Evolutionary conservation across 1,140 invertebrate genomes (phyloP).

Genomic region (Gonatopus flavifemur): DNA sequence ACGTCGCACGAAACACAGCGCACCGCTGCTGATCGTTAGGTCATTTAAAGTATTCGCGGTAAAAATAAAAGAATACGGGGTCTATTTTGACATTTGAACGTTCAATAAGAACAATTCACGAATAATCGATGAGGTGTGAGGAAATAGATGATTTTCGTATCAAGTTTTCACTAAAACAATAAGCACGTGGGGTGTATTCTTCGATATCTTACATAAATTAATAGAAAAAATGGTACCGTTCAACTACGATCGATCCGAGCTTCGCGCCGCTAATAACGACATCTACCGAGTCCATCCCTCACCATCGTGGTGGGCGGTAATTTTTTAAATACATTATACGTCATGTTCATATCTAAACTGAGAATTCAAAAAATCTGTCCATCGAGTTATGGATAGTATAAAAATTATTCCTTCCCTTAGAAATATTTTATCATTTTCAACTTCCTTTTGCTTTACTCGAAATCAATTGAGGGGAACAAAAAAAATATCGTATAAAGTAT

Average conservation of each 20-base stretch:
- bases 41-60: constrained; percentile 49
- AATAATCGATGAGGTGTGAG: too few relatives aligned
- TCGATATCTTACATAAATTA: constrained; percentile 20
- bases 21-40: constrained; percentile 36
- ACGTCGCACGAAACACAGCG: constrained; percentile 28
- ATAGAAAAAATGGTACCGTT: constrained; percentile 32
- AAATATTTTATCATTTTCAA: background rate
- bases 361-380: too few relatives aligned
- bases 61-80: constrained; percentile 44
- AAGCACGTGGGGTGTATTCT: background rate
- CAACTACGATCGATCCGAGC: constrained; percentile 33
- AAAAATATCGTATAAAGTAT: too few relatives aligned
- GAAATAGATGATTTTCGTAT: background rate
- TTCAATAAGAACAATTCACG: background rate
- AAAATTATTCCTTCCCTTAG: too few relatives aligned
- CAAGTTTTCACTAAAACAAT: background rate
- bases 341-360: too few relatives aligned
- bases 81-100: constrained; percentile 8
- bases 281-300: background rate
- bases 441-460: too few relatives aligned
- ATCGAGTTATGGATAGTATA: too few relatives aligned
- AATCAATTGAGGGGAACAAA: too few relatives aligned
- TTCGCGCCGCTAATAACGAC: constrained; percentile 15
- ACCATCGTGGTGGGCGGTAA: constrained; percentile 3
- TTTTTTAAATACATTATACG: constrained; percentile 14